A percentile compares a stretch with the other conserved stretches of the same genome.
These are phyloP conservation scores for Pandemis corylana DNA, from an alignment of 2,888 invertebrate genomes.

Conservation along the genomic window DNA sequence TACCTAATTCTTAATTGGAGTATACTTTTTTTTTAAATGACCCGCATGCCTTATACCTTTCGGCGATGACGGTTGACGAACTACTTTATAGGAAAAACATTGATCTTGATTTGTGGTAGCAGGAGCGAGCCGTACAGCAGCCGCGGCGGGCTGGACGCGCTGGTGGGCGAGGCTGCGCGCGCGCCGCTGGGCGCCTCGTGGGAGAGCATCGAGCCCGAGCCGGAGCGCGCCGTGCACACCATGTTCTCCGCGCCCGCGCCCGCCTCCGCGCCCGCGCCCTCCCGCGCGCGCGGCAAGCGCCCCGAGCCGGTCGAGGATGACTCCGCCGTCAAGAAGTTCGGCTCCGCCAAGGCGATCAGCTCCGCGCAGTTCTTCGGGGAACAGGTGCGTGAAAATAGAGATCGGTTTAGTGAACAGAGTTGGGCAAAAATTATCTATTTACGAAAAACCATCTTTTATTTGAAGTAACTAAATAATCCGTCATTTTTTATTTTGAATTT, in stretches of 20 bases:
- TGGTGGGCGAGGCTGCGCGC: conserved; percentile 45
- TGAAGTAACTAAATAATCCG: too few relatives aligned
- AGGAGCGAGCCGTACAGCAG: conserved; percentile 75
- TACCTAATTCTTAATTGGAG: too few relatives aligned
- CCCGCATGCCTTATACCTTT: too few relatives aligned
- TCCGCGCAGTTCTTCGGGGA: conserved; percentile 98
- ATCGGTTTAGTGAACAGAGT: background rate
- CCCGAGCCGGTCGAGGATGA: conserved; percentile 80
- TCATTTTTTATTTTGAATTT: too few relatives aligned
- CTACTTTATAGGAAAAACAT: background rate
- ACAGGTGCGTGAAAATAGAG: conserved; percentile 63
- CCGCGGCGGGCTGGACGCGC: conserved; percentile 52
- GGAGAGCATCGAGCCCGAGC: conserved; percentile 72
- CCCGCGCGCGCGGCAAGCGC: conserved; percentile 26
- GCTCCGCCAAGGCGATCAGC: conserved; percentile 98
- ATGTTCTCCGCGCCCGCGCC: conserved; percentile 58
- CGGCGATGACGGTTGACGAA: too few relatives aligned
- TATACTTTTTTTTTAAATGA: too few relatives aligned
- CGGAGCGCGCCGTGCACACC: conserved; percentile 63
- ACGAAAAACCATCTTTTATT: too few relatives aligned
- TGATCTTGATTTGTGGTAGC: background rate
- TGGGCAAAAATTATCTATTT: too few relatives aligned
- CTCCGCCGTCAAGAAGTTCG: conserved; percentile 97
- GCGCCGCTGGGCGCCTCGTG: conserved; percentile 49
- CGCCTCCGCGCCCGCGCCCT: background rate